phyloP scores from a whole-genome alignment of 2,888 invertebrate genomes.

The Hofmannophila pseudospretella region DNA sequence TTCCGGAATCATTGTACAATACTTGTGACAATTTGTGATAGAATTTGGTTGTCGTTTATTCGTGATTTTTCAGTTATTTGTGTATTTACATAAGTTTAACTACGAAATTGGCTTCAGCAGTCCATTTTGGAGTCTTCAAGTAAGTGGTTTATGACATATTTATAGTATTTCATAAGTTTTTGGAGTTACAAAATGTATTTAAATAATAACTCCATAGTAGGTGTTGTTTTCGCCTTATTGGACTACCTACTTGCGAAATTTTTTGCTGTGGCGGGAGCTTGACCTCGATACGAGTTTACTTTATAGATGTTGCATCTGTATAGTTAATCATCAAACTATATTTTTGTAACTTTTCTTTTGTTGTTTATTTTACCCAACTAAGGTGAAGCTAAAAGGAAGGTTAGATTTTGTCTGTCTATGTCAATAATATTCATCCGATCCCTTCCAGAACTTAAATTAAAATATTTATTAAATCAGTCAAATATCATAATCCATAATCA shows the following conservation, averaged over 20 bases:
- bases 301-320: neutral
- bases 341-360: too few relatives aligned
- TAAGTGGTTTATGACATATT: neutral
- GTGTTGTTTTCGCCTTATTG: constrained; percentile 37
- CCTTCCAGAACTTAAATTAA: too few relatives aligned
- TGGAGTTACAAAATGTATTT: constrained; percentile 5
- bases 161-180: constrained; percentile 12
- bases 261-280: constrained; percentile 29
- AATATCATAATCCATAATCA: too few relatives aligned
- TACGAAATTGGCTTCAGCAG: neutral
- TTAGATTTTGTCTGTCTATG: too few relatives aligned
- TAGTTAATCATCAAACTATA: neutral
- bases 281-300: constrained; percentile 39
- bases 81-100: constrained; percentile 4
- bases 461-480: too few relatives aligned
- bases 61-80: constrained; percentile 18
- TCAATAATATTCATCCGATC: too few relatives aligned
- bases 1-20: constrained; percentile 13
- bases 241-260: constrained; percentile 45
- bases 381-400: too few relatives aligned
- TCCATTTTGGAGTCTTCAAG: neutral
- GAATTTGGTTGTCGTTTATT: constrained; percentile 34
- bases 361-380: too few relatives aligned
- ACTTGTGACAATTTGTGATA: constrained; percentile 15
- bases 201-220: constrained; percentile 10